Conservation (phyloP, 2,113 vertebrate species). For the Orycteropus afer region DNA sequence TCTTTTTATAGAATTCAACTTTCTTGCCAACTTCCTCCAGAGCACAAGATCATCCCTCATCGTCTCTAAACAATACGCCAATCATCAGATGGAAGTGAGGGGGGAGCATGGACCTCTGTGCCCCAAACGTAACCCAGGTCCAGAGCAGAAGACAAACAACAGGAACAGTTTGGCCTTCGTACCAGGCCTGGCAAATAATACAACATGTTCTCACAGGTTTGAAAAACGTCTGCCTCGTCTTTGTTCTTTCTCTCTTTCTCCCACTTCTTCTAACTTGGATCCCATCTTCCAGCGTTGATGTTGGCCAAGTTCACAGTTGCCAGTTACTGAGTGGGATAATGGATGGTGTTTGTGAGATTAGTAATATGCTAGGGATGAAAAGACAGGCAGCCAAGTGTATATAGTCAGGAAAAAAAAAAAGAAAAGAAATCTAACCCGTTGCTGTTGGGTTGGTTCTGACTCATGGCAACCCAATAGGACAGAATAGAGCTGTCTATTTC, state of each 20-base stretch:
- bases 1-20: constrained; percentile 88
- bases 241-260: constrained; percentile 74
- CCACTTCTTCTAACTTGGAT: constrained; percentile 80
- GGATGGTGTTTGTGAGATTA: constrained; percentile 74
- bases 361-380: constrained; percentile 53
- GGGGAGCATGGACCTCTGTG: constrained; percentile 21
- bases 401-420: not conserved
- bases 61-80: constrained; percentile 74
- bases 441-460: not conserved
- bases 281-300: not conserved
- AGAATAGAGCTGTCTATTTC: not conserved
- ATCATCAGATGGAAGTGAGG: constrained; percentile 58
- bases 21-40: constrained; percentile 86
- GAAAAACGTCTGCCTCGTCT: constrained; percentile 79
- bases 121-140: constrained; percentile 54
- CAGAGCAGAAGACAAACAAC: constrained; percentile 64
- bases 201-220: constrained; percentile 74
- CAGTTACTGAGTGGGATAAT: constrained; percentile 77
- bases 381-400: not conserved
- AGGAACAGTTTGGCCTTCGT: constrained; percentile 37
- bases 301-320: constrained; percentile 82
- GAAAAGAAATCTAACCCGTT: not conserved
- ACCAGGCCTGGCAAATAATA: constrained; percentile 65
- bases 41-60: constrained; percentile 77
- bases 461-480: not conserved